A percentile compares a stretch with the other conserved stretches of the same genome.
phyloP scores from a whole-genome alignment of 2,113 vertebrate species.

The Heliornis fulica region DNA sequence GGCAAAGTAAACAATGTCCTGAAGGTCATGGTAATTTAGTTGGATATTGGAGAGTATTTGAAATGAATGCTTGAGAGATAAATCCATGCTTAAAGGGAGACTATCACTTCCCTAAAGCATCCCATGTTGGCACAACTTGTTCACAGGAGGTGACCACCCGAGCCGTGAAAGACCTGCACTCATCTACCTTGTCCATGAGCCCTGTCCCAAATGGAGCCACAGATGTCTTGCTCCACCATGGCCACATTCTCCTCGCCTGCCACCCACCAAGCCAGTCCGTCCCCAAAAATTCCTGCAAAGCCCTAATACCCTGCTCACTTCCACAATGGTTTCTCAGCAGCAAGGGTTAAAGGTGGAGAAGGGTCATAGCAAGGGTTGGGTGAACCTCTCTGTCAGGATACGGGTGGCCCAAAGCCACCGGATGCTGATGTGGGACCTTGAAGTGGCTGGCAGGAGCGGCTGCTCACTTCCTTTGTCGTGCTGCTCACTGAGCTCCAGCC shows the following conservation, averaged over 20 bases:
- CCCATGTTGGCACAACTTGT: rapidly evolving
- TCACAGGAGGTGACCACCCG: background rate
- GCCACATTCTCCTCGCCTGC: background rate
- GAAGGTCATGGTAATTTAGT: background rate
- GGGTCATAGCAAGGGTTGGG: background rate
- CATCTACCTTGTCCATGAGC: background rate
- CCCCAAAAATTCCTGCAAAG: background rate
- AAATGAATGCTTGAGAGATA: background rate
- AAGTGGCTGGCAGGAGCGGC: background rate
- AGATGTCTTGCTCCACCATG: background rate
- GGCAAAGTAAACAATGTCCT: background rate
- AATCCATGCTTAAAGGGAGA: background rate
- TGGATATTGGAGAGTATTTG: background rate
- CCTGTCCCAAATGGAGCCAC: background rate
- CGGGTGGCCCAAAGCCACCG: background rate
- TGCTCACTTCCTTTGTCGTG: rapidly evolving
- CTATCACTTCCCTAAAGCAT: background rate
- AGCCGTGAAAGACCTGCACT: background rate
- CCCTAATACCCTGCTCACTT: background rate
- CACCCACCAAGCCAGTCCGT: rapidly evolving
- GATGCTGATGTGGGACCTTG: background rate
- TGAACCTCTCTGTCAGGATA: conserved; percentile 3
- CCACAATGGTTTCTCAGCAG: background rate
- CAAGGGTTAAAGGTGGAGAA: background rate
- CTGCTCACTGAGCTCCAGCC: background rate